phyloP scores from a whole-genome alignment of 1,140 invertebrate genomes.

The Philopotamus ludificatus region DNA sequence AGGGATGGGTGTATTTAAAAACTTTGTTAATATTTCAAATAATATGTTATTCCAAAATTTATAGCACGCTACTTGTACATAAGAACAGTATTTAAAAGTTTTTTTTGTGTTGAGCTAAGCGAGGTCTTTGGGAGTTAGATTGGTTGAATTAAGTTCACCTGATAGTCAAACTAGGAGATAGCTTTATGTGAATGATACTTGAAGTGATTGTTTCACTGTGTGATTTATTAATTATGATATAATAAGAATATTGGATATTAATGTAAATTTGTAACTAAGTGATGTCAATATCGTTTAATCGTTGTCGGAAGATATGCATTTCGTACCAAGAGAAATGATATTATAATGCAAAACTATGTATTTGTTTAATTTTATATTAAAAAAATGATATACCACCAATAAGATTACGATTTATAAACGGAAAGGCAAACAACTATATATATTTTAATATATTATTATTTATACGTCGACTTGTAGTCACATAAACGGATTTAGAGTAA shows the following conservation, averaged over 20 bases:
- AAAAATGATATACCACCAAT: neutral
- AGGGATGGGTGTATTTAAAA: too few relatives aligned
- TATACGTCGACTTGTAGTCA: too few relatives aligned
- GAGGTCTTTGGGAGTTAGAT: constrained; percentile 19
- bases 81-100: constrained; percentile 39
- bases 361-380: constrained; percentile 7
- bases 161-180: constrained; percentile 37
- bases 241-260: constrained; percentile 37
- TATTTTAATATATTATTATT: neutral
- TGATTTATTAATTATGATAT: constrained; percentile 39
- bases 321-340: constrained; percentile 8
- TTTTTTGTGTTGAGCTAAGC: constrained; percentile 24
- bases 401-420: constrained; percentile 1
- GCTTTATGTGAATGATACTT: constrained; percentile 36
- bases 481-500: too few relatives aligned
- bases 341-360: neutral
- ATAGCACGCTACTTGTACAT: neutral
- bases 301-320: constrained; percentile 3
- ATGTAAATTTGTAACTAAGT: constrained; percentile 10
- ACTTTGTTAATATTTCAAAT: too few relatives aligned
- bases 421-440: neutral
- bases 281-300: neutral
- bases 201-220: constrained; percentile 40
- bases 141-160: constrained; percentile 8
- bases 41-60: constrained; percentile 9